Conservation (phyloP, 2,113 vertebrate genomes). For the Anolis carolinensis region DNA sequence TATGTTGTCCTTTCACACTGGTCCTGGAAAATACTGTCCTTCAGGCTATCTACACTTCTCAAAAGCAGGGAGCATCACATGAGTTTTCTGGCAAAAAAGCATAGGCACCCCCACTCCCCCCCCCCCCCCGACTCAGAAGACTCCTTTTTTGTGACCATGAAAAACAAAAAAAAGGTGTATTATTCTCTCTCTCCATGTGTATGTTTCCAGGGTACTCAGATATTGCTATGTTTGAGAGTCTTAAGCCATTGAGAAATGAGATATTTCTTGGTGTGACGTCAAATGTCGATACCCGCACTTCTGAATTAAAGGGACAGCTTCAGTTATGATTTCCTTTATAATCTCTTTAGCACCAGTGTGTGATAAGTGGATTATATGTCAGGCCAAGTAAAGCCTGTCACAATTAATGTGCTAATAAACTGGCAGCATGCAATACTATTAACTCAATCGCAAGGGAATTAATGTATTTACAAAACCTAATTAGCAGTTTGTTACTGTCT, state of each 20-base stretch:
- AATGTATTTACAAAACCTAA: slow-evolving; percentile 83
- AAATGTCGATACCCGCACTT: slow-evolving; percentile 17
- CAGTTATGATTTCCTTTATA: slow-evolving; percentile 77
- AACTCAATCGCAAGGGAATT: slow-evolving; percentile 75
- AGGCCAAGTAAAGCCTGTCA: slow-evolving; percentile 80
- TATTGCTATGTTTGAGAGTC: neutral
- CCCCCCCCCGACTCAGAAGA: no score
- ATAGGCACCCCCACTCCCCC: no score
- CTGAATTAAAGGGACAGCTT: slow-evolving; percentile 69
- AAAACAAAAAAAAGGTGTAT: neutral
- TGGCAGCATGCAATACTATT: slow-evolving; percentile 77
- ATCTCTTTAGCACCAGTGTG: slow-evolving; percentile 80
- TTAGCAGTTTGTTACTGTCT: slow-evolving; percentile 84
- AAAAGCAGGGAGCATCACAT: neutral
- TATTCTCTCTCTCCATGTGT: no score
- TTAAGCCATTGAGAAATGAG: neutral
- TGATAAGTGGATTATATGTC: slow-evolving; percentile 83
- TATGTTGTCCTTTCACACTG: neutral
- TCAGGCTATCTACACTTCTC: neutral
- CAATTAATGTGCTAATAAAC: slow-evolving; percentile 85
- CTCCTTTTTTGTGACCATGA: neutral
- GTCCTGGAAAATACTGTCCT: neutral
- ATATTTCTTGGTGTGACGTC: slow-evolving; percentile 41
- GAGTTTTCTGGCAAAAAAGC: neutral
- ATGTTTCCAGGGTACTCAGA: neutral